A percentile compares a stretch with the other conserved stretches of the same genome.
Evolutionary conservation across 2,888 invertebrate genomes (phyloP).

Genomic region (Cantharis rufa): DNA sequence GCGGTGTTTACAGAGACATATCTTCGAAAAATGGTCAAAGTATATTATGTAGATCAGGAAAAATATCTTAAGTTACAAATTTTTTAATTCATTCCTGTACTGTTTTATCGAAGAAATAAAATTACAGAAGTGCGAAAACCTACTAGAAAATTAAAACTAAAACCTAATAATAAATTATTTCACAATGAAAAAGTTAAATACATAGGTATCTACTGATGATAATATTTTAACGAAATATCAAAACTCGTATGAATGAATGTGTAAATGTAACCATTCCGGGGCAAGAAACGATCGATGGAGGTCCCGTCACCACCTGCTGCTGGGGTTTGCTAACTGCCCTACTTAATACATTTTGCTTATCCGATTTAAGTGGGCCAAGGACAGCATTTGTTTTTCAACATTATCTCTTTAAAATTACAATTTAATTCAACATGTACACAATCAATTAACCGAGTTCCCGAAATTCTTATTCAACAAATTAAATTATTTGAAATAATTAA

Average conservation of each 20-base stretch:
- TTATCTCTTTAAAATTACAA: neutral
- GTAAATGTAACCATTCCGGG: conserved; percentile 27
- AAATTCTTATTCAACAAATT: neutral
- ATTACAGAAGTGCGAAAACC: too few relatives aligned
- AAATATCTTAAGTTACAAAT: too few relatives aligned
- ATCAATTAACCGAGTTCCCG: neutral
- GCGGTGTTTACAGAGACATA: too few relatives aligned
- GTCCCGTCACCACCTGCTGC: conserved; percentile 38
- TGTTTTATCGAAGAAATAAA: too few relatives aligned
- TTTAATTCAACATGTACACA: neutral
- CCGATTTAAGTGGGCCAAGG: conserved; percentile 24
- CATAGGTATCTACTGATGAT: neutral
- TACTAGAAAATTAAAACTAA: too few relatives aligned
- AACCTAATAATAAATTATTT: too few relatives aligned
- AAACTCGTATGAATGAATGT: conserved; percentile 15
- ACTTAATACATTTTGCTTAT: conserved; percentile 24
- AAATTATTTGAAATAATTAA: neutral
- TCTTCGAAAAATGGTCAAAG: too few relatives aligned
- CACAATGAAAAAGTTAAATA: too few relatives aligned
- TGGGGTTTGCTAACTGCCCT: conserved; percentile 28
- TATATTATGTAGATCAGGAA: too few relatives aligned
- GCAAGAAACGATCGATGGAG: conserved; percentile 32
- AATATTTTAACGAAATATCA: neutral
- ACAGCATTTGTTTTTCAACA: conserved; percentile 3
- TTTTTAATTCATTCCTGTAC: too few relatives aligned